Conservation (phyloP, 1,140 invertebrate species). For the Harlomillsia oculata region DNA sequence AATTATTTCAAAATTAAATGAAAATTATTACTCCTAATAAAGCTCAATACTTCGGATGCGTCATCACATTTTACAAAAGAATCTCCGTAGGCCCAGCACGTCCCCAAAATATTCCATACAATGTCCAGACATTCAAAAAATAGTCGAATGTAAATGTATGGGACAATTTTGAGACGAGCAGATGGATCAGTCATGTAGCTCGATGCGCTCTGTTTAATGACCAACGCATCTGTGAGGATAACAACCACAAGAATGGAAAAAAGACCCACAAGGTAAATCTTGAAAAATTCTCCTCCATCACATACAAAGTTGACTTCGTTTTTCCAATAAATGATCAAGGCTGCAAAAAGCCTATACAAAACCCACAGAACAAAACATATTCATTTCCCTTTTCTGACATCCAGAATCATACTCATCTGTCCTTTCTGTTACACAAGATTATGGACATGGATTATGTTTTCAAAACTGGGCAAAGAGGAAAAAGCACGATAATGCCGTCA, state of each 20-base stretch:
- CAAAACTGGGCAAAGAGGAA: neutral
- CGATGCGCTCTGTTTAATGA: constrained; percentile 39
- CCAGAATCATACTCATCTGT: too few species aligned
- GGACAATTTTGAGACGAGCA: constrained; percentile 39
- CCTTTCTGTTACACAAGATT: too few species aligned
- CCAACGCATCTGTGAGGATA: constrained; percentile 37
- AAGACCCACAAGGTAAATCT: constrained; percentile 34
- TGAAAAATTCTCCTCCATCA: constrained; percentile 25
- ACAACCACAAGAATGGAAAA: constrained; percentile 37
- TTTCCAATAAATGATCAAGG: constrained; percentile 19
- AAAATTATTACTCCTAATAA: constrained; percentile 22
- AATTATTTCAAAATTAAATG: neutral
- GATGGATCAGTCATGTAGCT: constrained; percentile 40
- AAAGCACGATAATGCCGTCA: neutral
- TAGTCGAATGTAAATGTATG: constrained; percentile 46
- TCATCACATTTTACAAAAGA: constrained; percentile 7
- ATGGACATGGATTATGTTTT: neutral
- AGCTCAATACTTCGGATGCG: constrained; percentile 18
- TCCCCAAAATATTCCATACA: constrained; percentile 64
- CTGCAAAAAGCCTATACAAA: constrained; percentile 22
- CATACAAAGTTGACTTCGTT: constrained; percentile 29
- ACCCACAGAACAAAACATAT: too few species aligned
- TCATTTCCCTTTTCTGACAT: too few species aligned
- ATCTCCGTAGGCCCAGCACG: constrained; percentile 60
- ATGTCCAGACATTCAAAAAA: constrained; percentile 62